phyloP scores from a whole-genome alignment of 2,113 vertebrate species.

The Bostrychus sinensis region DNA sequence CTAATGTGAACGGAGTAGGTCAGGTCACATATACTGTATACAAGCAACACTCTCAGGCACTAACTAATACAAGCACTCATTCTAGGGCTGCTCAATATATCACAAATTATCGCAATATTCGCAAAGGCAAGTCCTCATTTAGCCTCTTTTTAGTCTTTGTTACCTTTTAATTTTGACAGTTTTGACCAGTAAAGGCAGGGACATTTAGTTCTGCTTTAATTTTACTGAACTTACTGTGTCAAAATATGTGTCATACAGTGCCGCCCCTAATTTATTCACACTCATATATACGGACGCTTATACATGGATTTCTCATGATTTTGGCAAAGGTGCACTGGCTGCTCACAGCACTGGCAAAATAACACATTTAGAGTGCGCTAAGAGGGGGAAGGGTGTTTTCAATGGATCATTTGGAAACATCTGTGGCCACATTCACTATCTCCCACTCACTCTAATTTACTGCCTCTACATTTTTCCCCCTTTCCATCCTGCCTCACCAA shows the following conservation, averaged over 20 bases:
- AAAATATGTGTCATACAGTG: too few species aligned
- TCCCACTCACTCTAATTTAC: conserved; percentile 58
- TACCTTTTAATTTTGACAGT: too few species aligned
- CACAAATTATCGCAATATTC: too few species aligned
- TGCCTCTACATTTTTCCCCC: conserved; percentile 42
- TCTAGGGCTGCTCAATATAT: neutral
- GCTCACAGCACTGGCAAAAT: conserved; percentile 46
- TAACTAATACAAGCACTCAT: conserved; percentile 4
- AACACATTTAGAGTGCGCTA: conserved; percentile 40
- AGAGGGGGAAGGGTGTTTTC: conserved; percentile 24
- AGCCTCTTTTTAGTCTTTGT: too few species aligned
- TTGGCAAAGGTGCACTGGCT: conserved; percentile 49
- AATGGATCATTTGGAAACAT: conserved; percentile 71
- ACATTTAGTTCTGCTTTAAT: too few species aligned
- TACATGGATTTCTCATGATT: conserved; percentile 47
- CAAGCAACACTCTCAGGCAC: conserved; percentile 29
- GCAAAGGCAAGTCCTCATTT: too few species aligned
- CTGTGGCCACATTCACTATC: conserved; percentile 66
- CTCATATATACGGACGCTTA: conserved; percentile 16
- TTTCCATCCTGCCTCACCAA: conserved; percentile 35
- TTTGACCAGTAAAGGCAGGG: too few species aligned
- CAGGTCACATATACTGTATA: conserved; percentile 39
- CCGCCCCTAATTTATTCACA: conserved; percentile 9
- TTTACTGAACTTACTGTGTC: too few species aligned
- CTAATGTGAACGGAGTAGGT: conserved; percentile 60